Evolutionary conservation across 1,140 invertebrate genomes (phyloP).

Genomic region (Bombus superbus): DNA sequence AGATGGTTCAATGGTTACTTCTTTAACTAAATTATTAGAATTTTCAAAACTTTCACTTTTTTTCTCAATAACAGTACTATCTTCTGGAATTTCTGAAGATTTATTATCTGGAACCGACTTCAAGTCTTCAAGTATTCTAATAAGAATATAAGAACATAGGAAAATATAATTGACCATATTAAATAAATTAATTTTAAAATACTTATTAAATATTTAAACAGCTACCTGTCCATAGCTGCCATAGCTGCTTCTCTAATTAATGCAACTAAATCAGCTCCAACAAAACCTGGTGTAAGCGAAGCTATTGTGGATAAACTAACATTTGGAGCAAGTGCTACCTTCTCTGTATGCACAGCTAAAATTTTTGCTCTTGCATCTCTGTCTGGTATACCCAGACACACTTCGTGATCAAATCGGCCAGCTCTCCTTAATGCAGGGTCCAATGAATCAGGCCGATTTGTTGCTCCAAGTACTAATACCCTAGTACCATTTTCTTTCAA

Average conservation of each 20-base stretch:
- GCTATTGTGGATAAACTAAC: slow-evolving; percentile 90
- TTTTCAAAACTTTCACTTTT: slow-evolving; percentile 51
- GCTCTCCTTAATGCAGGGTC: slow-evolving; percentile 96
- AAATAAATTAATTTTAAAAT: not conserved
- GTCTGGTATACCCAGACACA: slow-evolving; percentile 96
- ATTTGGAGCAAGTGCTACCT: slow-evolving; percentile 87
- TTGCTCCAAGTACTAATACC: slow-evolving; percentile 96
- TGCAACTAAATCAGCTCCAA: slow-evolving; percentile 96
- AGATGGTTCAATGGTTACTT: slow-evolving; percentile 15
- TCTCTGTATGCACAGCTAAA: slow-evolving; percentile 87
- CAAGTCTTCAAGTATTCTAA: slow-evolving; percentile 58
- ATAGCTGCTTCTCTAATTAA: slow-evolving; percentile 94
- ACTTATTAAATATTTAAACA: not conserved
- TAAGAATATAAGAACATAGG: not conserved
- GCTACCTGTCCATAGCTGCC: slow-evolving; percentile 89
- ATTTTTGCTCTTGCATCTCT: slow-evolving; percentile 90
- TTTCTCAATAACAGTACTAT: slow-evolving; percentile 12
- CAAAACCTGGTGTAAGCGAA: slow-evolving; percentile 96
- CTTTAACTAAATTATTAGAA: slow-evolving; percentile 40
- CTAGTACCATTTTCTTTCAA: slow-evolving; percentile 85
- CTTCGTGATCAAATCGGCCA: slow-evolving; percentile 96
- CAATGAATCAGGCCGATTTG: slow-evolving; percentile 95
- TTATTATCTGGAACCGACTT: slow-evolving; percentile 47
- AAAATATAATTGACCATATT: slow-evolving; percentile 2
- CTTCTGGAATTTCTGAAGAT: slow-evolving; percentile 30